Conservation (phyloP, 2,888 invertebrate species). For the Trissoscelio sp. region DNA sequence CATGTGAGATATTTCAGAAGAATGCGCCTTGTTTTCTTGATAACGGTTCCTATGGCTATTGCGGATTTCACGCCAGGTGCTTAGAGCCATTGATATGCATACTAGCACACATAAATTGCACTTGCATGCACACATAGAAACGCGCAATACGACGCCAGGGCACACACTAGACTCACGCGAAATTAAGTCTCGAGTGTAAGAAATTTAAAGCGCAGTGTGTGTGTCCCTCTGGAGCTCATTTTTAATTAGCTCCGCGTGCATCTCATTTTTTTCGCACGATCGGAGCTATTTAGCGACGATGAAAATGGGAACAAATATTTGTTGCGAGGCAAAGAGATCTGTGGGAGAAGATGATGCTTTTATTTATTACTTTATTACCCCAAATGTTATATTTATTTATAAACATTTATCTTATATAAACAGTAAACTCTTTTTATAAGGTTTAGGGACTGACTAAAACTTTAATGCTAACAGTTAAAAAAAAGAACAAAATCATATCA, state of each 20-base stretch:
- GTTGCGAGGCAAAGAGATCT: background rate
- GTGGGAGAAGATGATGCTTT: background rate
- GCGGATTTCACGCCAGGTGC: conserved; percentile 67
- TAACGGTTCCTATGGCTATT: conserved; percentile 64
- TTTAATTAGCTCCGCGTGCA: conserved; percentile 54
- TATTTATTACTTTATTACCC: background rate
- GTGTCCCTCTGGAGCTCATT: conserved; percentile 27
- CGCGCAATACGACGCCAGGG: background rate
- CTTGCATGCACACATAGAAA: background rate
- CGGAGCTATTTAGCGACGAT: conserved; percentile 11
- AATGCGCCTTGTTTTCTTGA: conserved; percentile 64
- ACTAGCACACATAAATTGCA: conserved; percentile 48
- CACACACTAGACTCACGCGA: conserved; percentile 2
- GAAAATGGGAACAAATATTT: conserved; percentile 43
- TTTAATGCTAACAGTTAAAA: too few relatives aligned
- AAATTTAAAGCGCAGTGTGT: conserved; percentile 27
- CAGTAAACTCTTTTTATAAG: too few relatives aligned
- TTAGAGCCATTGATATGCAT: conserved; percentile 65
- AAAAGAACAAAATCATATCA: too few relatives aligned
- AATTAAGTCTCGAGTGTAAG: conserved; percentile 29
- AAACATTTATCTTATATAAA: too few relatives aligned
- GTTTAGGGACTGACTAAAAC: too few relatives aligned
- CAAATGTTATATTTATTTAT: too few relatives aligned
- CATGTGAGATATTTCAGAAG: conserved; percentile 65
- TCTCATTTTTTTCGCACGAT: conserved; percentile 31